Conservation (phyloP, 2,113 vertebrate species). For the Taurulus bubalis region DNA sequence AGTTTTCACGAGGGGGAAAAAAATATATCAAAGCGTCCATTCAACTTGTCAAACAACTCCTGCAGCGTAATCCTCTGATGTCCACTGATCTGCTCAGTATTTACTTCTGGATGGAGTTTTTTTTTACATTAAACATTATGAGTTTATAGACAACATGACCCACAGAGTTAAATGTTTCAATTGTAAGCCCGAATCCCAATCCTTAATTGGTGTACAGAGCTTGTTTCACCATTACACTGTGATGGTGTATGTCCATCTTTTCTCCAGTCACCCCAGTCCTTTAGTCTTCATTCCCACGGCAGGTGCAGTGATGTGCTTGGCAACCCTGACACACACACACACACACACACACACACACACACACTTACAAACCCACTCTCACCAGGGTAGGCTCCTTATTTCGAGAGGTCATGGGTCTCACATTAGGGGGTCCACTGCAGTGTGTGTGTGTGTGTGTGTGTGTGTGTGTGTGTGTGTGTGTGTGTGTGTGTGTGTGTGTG, state of each 20-base stretch:
- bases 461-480: slow-evolving; percentile 7
- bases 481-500: slow-evolving; percentile 13
- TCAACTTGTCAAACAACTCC: slow-evolving; percentile 25
- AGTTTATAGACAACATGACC: neutral
- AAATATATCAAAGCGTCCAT: slow-evolving; percentile 41
- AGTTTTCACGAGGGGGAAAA: slow-evolving; percentile 16
- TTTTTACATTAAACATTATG: neutral
- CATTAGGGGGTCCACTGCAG: slow-evolving; percentile 47
- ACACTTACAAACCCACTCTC: slow-evolving; percentile 1
- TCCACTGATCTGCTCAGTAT: neutral
- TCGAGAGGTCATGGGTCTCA: slow-evolving; percentile 63
- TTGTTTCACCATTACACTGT: neutral
- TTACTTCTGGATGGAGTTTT: neutral
- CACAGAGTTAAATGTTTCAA: neutral
- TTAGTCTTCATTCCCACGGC: slow-evolving; percentile 58
- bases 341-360: slow-evolving; percentile 36
- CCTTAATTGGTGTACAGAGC: neutral
- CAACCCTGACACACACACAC: slow-evolving; percentile 54
- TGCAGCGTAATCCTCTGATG: neutral
- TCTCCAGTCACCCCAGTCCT: neutral
- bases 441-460: slow-evolving; percentile 1
- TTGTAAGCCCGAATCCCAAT: neutral
- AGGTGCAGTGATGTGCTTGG: slow-evolving; percentile 46
- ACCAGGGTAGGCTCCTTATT: slow-evolving; percentile 19
- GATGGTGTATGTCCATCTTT: neutral